Conservation (phyloP, 2,888 invertebrate genomes). For the Drosophila diplacantha region DNA sequence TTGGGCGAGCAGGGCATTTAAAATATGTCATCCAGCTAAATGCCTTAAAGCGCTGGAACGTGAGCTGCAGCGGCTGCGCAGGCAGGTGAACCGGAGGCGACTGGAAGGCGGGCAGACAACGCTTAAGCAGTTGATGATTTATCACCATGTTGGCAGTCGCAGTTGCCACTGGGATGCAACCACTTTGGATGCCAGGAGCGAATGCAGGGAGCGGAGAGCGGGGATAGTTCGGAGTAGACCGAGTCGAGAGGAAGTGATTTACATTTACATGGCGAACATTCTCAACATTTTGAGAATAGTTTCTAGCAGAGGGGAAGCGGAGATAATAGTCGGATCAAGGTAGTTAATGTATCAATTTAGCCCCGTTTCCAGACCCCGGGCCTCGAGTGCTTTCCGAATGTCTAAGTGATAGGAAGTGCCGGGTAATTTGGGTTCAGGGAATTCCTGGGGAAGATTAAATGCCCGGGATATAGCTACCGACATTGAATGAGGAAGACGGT, state of each 20-base stretch:
- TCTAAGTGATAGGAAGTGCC: slow-evolving; percentile 46
- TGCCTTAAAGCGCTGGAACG: slow-evolving; percentile 68
- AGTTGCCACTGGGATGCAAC: slow-evolving; percentile 35
- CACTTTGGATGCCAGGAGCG: slow-evolving; percentile 32
- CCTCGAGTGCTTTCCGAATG: slow-evolving; percentile 24
- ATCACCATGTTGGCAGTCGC: slow-evolving; percentile 58
- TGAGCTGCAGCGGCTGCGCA: slow-evolving; percentile 46
- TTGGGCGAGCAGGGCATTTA: slow-evolving; percentile 66
- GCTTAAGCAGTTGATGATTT: slow-evolving; percentile 72
- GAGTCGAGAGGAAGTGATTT: slow-evolving; percentile 65
- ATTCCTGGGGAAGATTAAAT: slow-evolving; percentile 19
- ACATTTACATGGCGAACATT: slow-evolving; percentile 66
- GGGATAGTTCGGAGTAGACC: neutral
- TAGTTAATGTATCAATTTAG: slow-evolving; percentile 69
- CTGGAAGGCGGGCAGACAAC: slow-evolving; percentile 35
- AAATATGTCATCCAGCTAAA: slow-evolving; percentile 70
- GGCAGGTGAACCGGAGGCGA: slow-evolving; percentile 23
- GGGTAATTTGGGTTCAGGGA: slow-evolving; percentile 38
- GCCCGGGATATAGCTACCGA: slow-evolving; percentile 5
- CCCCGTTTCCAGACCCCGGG: slow-evolving; percentile 12
- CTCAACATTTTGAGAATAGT: slow-evolving; percentile 67
- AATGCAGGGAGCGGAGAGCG: slow-evolving; percentile 2
- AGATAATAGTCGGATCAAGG: slow-evolving; percentile 71
- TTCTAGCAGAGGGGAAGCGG: slow-evolving; percentile 37
- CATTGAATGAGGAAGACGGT: neutral